A percentile compares a stretch with the other conserved stretches of the same genome.
phyloP scores from a whole-genome alignment of 2,888 invertebrate genomes.

The Tenodera sinensis region DNA sequence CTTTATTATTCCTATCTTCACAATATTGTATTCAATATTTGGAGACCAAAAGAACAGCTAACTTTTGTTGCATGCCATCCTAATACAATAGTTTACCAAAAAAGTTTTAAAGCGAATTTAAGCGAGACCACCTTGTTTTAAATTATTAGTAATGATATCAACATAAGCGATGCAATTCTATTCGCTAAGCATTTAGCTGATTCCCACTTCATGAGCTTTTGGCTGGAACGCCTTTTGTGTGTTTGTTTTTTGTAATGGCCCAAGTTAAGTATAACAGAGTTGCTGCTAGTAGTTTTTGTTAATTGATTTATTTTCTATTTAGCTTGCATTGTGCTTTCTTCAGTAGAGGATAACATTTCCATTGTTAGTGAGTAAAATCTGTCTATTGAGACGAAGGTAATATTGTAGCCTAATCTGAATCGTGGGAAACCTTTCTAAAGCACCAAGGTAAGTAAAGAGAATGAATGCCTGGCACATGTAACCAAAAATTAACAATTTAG shows the following conservation, averaged over 20 bases:
- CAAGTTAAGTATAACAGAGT: neutral
- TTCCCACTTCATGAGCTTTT: neutral
- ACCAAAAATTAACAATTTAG: neutral
- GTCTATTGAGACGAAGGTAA: neutral
- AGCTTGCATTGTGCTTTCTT: neutral
- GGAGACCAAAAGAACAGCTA: no score
- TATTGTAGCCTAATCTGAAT: neutral
- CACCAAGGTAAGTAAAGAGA: neutral
- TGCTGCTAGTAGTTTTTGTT: neutral
- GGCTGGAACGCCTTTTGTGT: neutral
- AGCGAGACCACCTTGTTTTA: no score
- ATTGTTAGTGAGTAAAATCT: neutral
- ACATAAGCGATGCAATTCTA: no score
- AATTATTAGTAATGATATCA: no score
- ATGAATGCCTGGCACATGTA: neutral
- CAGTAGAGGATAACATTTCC: no score
- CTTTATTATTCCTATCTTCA: no score
- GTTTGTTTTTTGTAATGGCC: neutral
- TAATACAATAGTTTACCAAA: no score
- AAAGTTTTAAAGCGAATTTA: no score
- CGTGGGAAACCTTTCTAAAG: neutral
- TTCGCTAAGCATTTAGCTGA: no score
- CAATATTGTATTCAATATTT: no score
- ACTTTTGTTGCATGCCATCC: no score
- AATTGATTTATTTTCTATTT: neutral